A percentile compares a stretch with the other conserved stretches of the same genome.
These are phyloP conservation scores for Oryzias woworae DNA, from an alignment of 2,113 vertebrate species.

Conservation along the genomic window DNA sequence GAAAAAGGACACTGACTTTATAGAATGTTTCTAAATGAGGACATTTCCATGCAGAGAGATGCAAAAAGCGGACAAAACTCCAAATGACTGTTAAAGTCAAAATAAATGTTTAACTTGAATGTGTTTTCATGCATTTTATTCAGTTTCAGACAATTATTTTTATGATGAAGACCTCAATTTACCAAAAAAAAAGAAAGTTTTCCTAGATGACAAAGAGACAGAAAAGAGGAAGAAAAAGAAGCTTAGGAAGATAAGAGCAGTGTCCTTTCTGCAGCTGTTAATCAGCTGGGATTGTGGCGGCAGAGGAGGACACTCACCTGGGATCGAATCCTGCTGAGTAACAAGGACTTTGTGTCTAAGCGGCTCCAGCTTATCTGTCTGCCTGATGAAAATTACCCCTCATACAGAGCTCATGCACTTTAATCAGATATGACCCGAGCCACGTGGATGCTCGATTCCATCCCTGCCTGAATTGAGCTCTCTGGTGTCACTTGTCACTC, in stretches of 20 bases:
- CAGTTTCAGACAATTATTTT: not conserved
- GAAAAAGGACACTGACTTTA: no score
- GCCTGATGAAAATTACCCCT: conserved; percentile 63
- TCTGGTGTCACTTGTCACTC: conserved; percentile 22
- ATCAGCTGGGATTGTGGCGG: conserved; percentile 44
- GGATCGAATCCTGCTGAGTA: conserved; percentile 36
- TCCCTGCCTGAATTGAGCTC: conserved; percentile 39
- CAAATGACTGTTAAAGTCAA: no score
- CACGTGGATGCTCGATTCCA: conserved; percentile 46
- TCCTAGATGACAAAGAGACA: conserved; percentile 1
- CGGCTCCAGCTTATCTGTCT: conserved; percentile 41
- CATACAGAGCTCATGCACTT: conserved; percentile 45
- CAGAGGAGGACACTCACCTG: conserved; percentile 29
- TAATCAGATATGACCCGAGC: conserved; percentile 66
- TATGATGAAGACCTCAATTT: not conserved
- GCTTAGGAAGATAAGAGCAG: conserved; percentile 1
- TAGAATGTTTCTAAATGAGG: no score
- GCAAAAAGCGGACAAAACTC: no score
- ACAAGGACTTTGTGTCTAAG: conserved; percentile 39
- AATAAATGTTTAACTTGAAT: not conserved
- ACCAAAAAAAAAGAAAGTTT: not conserved
- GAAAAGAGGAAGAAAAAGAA: not conserved
- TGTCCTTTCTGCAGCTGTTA: conserved; percentile 21
- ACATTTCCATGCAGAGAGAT: no score
- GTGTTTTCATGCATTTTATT: not conserved